These are phyloP conservation scores for Mythimna loreyi DNA, from an alignment of 2,888 invertebrate genomes.

Conservation along the genomic window DNA sequence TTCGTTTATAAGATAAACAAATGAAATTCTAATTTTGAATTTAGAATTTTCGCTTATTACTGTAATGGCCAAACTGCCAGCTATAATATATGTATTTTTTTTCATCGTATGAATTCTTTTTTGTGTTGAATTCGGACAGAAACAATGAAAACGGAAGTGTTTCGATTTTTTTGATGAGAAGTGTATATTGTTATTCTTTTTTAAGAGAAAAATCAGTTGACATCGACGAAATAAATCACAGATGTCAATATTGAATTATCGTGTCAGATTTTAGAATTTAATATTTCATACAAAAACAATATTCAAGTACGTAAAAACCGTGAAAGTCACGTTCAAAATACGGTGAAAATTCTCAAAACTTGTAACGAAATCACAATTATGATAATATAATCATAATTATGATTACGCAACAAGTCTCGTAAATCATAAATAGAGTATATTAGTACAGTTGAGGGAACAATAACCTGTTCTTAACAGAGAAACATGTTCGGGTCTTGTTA, in stretches of 20 bases:
- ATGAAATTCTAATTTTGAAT: too few species aligned
- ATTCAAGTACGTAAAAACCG: background rate
- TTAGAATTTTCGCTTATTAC: too few species aligned
- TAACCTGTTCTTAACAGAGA: constrained; percentile 55
- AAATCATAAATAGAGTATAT: constrained; percentile 39
- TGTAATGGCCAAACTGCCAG: too few species aligned
- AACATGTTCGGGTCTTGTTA: constrained; percentile 66
- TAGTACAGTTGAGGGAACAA: constrained; percentile 55
- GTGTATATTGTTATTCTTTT: background rate
- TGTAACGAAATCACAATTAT: constrained; percentile 18
- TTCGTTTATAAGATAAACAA: too few species aligned
- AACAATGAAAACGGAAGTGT: too few species aligned
- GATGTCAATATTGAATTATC: background rate
- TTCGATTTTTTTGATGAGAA: too few species aligned
- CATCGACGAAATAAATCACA: background rate
- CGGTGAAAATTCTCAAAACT: constrained; percentile 12
- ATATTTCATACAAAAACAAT: constrained; percentile 11
- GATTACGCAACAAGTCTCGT: constrained; percentile 5
- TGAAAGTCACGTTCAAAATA: background rate
- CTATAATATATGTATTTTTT: too few species aligned
- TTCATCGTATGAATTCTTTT: too few species aligned
- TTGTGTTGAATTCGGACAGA: too few species aligned
- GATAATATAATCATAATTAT: constrained; percentile 18
- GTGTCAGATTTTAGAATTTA: constrained; percentile 1
- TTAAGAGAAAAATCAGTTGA: background rate